Percentiles rank a stretch among this genome's conserved stretches.
These are phyloP conservation scores for Lepidochrysops patricia DNA, from an alignment of 2,888 invertebrate species.

Conservation along the genomic window DNA sequence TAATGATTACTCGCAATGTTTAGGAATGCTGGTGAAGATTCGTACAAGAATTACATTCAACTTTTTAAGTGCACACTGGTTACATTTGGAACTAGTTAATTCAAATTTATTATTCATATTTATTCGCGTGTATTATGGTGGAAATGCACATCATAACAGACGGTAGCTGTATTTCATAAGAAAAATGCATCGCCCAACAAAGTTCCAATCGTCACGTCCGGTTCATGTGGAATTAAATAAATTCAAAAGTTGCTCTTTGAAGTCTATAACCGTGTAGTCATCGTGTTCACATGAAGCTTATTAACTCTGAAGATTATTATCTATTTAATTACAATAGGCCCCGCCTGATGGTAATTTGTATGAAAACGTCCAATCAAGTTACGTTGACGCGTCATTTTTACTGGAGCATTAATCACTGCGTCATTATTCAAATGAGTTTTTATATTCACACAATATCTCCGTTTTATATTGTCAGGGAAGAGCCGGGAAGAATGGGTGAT, in stretches of 20 bases:
- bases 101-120: no score
- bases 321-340: conserved; percentile 62
- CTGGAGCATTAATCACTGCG: conserved; percentile 56
- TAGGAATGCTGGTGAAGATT: no score
- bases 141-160: not conserved
- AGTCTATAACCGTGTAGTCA: not conserved
- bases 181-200: not conserved
- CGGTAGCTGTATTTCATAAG: not conserved
- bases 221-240: conserved; percentile 1
- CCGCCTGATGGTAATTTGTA: conserved; percentile 61
- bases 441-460: conserved; percentile 10
- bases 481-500: no score
- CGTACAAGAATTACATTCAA: no score
- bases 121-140: not conserved
- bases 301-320: conserved; percentile 45
- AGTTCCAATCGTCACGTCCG: not conserved
- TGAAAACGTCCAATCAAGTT: conserved; percentile 68
- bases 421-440: conserved; percentile 25
- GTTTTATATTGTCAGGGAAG: not conserved
- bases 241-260: not conserved
- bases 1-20: no score
- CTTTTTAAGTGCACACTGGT: no score
- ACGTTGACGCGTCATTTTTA: conserved; percentile 51
- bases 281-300: conserved; percentile 9
- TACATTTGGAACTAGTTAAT: no score